These are phyloP conservation scores for Polypedilum vanderplanki DNA, from an alignment of 1,140 invertebrate species.

Conservation along the genomic window DNA sequence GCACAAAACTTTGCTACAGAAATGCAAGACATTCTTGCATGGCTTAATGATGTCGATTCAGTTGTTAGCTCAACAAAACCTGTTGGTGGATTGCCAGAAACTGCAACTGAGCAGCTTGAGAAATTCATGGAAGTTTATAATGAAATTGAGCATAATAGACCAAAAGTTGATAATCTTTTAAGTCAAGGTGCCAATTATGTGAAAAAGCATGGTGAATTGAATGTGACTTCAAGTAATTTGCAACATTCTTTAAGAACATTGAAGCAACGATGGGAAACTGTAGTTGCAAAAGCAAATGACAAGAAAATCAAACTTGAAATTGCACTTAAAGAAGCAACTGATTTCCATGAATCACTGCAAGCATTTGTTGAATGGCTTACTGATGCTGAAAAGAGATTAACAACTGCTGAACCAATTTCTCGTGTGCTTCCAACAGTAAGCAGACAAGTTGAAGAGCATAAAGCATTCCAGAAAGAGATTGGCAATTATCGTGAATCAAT, in stretches of 20 bases:
- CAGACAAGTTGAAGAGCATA: slow-evolving; percentile 94
- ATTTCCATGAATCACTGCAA: slow-evolving; percentile 89
- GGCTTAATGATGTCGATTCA: slow-evolving; percentile 89
- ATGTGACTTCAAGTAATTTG: slow-evolving; percentile 68
- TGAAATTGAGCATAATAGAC: slow-evolving; percentile 83
- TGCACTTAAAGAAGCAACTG: slow-evolving; percentile 90
- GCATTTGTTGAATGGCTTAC: slow-evolving; percentile 94
- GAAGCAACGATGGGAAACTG: slow-evolving; percentile 89
- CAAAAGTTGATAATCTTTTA: slow-evolving; percentile 82
- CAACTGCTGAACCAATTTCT: slow-evolving; percentile 86
- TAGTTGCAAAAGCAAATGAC: slow-evolving; percentile 87
- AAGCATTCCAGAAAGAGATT: slow-evolving; percentile 92
- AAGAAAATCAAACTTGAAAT: slow-evolving; percentile 98
- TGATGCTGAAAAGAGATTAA: slow-evolving; percentile 83
- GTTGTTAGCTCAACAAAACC: slow-evolving; percentile 90
- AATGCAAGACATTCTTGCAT: slow-evolving; percentile 87
- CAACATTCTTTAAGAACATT: slow-evolving; percentile 81
- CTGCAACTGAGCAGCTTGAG: slow-evolving; percentile 91
- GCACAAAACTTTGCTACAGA: slow-evolving; percentile 93
- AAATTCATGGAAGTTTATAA: slow-evolving; percentile 94
- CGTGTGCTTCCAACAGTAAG: slow-evolving; percentile 82
- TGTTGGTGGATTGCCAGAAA: slow-evolving; percentile 94
- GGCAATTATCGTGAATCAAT: slow-evolving; percentile 87
- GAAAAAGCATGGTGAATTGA: slow-evolving; percentile 62
- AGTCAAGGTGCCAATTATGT: slow-evolving; percentile 87